Conservation (phyloP, 2,113 vertebrate species). For the Urocitellus parryii region DNA sequence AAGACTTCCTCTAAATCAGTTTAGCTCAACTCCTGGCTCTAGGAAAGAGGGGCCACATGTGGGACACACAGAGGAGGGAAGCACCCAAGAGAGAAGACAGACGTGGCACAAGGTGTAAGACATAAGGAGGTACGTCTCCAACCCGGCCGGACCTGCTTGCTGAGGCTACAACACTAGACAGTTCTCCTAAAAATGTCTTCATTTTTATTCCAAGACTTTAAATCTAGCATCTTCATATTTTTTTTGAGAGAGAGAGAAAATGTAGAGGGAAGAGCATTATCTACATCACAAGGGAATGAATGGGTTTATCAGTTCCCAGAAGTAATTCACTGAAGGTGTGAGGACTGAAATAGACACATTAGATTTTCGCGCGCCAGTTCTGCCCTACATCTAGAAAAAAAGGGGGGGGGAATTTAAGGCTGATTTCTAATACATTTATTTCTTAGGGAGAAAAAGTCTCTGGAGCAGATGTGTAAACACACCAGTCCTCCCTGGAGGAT, state of each 20-base stretch:
- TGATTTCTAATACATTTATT: background rate
- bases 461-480: conserved; percentile 6
- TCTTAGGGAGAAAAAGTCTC: background rate
- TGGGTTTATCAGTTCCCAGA: background rate
- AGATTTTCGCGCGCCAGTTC: background rate
- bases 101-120: background rate
- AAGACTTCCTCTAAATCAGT: conserved; percentile 33
- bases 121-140: background rate
- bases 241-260: background rate
- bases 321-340: background rate
- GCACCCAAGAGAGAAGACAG: background rate
- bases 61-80: background rate
- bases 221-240: background rate
- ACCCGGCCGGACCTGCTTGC: background rate
- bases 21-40: background rate
- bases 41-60: background rate
- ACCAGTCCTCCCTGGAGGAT: background rate
- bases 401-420: background rate
- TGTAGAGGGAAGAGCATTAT: background rate
- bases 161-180: background rate
- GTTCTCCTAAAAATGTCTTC: background rate
- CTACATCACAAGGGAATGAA: background rate
- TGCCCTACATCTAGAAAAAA: background rate
- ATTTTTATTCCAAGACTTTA: background rate
- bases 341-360: background rate